Base-by-base conservation (phyloP, 2,888 invertebrate genomes). In the Tenthredo livida region DNA sequence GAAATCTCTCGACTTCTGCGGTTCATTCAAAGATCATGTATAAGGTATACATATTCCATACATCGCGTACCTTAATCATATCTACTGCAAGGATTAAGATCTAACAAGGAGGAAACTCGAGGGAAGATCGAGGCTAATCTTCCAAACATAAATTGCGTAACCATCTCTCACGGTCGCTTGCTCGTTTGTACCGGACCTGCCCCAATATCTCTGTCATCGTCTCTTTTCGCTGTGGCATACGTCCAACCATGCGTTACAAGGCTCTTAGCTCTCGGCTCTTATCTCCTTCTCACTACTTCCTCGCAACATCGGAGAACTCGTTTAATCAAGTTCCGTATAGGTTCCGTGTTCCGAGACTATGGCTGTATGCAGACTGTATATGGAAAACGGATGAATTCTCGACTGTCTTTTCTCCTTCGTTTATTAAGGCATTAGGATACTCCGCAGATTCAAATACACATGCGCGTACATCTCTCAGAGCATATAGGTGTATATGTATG, bases 121-220 rank as follows among this genome's bases (percentile, higher is more conserved):
- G 72, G 72, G 40, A 73, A 43, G 72, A 43, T 72, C 21, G 77
- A 61, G 80, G 40, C 80, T 80, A 61, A 80, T 80, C 80, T 80
- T 50, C 61, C 1, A 80, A 80, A 80, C 58, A 80, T 40, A 29
- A 80, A 80, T 80, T 80, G 80, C 80, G 61, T 40, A 80, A 80
- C 21, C 80, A 80, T 80, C 86, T 82, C 72, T 43, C 80, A 80
- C 80, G 47, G 77, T 72, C 84, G 72, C 77, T 21, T 86, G 85
- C 82, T 86, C 86, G 88, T 78, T 84, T 84, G 73, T 88, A 80
- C 87, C 84, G 88, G 89, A 89, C 89, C 89, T 89, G 88, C 89
- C 89, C 87, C 88, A 89, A 89, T 88, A 85, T 87, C 86, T 58
- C 84, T 43, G 77, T 85, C 77, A 65, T 83, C 85, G 72, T 83